Evolutionary conservation across 2,888 invertebrate species (phyloP).

Genomic region (Ichneumoninae sp.): DNA sequence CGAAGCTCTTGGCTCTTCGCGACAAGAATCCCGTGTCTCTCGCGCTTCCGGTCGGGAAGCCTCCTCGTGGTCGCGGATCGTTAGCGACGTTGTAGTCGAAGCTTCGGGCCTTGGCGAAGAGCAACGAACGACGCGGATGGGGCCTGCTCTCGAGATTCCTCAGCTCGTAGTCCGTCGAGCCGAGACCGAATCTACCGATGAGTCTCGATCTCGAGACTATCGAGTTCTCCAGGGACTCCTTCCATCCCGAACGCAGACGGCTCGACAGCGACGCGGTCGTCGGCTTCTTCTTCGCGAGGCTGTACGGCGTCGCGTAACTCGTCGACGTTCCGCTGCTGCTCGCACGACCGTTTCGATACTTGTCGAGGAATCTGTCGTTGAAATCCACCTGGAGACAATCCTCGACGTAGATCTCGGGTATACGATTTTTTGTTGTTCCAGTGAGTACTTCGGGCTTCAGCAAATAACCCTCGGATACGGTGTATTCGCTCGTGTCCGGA

Average conservation of each 20-base stretch:
- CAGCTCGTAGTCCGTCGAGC: constrained; percentile 61
- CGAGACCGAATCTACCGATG: constrained; percentile 44
- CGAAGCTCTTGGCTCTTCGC: constrained; percentile 80
- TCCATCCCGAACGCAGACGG: constrained; percentile 55
- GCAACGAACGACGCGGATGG: constrained; percentile 72
- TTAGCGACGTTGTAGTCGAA: constrained; percentile 79
- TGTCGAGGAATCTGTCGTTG: constrained; percentile 78
- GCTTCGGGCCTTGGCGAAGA: constrained; percentile 79
- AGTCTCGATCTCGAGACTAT: constrained; percentile 68
- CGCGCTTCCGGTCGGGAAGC: constrained; percentile 45
- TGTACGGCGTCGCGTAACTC: constrained; percentile 44
- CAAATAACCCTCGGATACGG: constrained; percentile 78
- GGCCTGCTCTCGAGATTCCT: constrained; percentile 57
- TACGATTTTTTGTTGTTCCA: constrained; percentile 73
- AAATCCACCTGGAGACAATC: constrained; percentile 80
- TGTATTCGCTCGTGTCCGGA: constrained; percentile 82
- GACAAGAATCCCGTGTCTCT: constrained; percentile 67
- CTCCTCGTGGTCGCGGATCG: constrained; percentile 27
- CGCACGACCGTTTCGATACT: constrained; percentile 70
- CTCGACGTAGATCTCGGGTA: constrained; percentile 81
- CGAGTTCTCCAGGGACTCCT: constrained; percentile 66
- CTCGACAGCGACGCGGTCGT: constrained; percentile 42
- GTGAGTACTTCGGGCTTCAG: constrained; percentile 77
- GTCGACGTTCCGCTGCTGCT: neutral
- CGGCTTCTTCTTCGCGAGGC: constrained; percentile 27